Percentiles rank a stretch among this genome's conserved stretches.
These are phyloP conservation scores for Novumbra hubbsi DNA, from an alignment of 2,797 vertebrate species.

Conservation along the genomic window DNA sequence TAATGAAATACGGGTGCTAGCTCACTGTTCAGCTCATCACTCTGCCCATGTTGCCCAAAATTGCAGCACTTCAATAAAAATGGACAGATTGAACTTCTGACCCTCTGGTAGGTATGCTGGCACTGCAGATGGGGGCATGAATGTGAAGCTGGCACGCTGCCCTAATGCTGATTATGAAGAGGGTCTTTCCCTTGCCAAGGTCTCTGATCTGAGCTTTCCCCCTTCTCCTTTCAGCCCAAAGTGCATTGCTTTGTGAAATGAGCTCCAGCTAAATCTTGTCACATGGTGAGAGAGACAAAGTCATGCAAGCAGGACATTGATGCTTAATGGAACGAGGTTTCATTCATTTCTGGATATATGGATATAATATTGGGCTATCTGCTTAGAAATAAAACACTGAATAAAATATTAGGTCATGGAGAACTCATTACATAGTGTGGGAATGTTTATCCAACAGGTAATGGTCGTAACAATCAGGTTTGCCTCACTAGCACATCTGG, in stretches of 20 bases:
- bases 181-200: background rate
- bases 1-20: background rate
- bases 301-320: background rate
- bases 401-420: background rate
- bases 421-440: background rate
- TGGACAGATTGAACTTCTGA: background rate
- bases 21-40: background rate
- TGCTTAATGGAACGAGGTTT: background rate
- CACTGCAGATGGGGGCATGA: background rate
- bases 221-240: background rate
- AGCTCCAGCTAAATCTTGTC: background rate
- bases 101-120: background rate
- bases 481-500: background rate
- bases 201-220: background rate
- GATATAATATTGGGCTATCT: background rate
- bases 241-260: constrained; percentile 1
- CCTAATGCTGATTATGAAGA: constrained; percentile 1
- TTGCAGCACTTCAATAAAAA: background rate
- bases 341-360: background rate
- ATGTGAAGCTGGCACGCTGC: constrained; percentile 5
- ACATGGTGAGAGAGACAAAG: background rate
- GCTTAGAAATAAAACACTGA: background rate
- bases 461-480: background rate
- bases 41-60: background rate
- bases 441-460: constrained; percentile 1